A percentile compares a stretch with the other conserved stretches of the same genome.
Evolutionary conservation across 1,140 invertebrate genomes (phyloP).

Genomic region (Bombus superbus): DNA sequence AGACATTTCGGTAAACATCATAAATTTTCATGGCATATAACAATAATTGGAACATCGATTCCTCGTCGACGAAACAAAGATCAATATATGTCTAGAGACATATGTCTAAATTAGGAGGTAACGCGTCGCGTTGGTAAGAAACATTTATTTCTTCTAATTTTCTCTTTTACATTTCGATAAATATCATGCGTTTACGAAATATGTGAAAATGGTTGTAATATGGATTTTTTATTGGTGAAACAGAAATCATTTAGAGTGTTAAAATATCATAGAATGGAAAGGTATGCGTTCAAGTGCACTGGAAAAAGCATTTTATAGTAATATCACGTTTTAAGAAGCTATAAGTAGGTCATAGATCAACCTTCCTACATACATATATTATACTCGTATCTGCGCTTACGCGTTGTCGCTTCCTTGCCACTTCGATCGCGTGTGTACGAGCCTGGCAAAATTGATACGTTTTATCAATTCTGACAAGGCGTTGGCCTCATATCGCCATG

Average conservation of each 20-base stretch:
- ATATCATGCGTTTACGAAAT: too few species aligned
- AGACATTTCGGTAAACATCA: not conserved
- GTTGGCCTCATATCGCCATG: not conserved
- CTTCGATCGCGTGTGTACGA: not conserved
- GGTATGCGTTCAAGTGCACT: not conserved
- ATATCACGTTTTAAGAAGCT: not conserved
- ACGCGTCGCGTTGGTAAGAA: not conserved
- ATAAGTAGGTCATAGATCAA: not conserved
- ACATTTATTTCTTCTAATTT: not conserved
- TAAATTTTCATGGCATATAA: too few species aligned
- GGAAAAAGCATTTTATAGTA: not conserved
- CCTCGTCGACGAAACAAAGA: too few species aligned
- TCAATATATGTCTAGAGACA: too few species aligned
- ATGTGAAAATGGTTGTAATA: too few species aligned
- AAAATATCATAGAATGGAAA: not conserved
- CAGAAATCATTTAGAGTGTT: not conserved
- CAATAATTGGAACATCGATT: too few species aligned
- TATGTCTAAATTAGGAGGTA: too few species aligned
- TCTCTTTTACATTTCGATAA: not conserved
- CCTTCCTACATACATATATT: not conserved
- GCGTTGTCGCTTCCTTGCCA: not conserved
- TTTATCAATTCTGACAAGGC: slow-evolving; percentile 15
- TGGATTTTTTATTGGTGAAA: too few species aligned
- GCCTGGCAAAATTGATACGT: slow-evolving; percentile 5
- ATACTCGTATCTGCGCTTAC: too few species aligned